These are phyloP conservation scores for Ormyrus pomaceus DNA, from an alignment of 2,888 invertebrate species.

Conservation along the genomic window DNA sequence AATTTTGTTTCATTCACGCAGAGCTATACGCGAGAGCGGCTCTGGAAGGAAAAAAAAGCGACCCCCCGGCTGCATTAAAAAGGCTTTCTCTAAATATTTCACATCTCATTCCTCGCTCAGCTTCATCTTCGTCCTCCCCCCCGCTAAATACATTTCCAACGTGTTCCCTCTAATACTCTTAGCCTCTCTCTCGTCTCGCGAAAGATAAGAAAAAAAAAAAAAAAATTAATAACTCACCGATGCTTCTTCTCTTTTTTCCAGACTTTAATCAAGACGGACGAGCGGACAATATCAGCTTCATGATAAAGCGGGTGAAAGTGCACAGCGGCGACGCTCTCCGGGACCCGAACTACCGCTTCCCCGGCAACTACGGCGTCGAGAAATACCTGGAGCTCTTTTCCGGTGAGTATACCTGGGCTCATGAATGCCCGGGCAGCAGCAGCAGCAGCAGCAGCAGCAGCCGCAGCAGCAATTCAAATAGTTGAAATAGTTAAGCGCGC, in stretches of 20 bases:
- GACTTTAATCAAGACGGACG: slow-evolving; percentile 92
- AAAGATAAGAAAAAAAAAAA: too few species aligned
- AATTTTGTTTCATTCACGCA: too few species aligned
- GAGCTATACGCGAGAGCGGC: too few species aligned
- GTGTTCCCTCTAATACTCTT: too few species aligned
- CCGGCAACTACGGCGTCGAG: slow-evolving; percentile 97
- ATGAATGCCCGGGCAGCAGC: slow-evolving; percentile 31
- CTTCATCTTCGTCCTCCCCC: too few species aligned
- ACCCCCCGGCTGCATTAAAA: too few species aligned
- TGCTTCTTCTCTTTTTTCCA: slow-evolving; percentile 43
- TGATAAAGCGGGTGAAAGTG: slow-evolving; percentile 97
- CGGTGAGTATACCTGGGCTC: slow-evolving; percentile 78
- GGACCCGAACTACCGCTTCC: slow-evolving; percentile 92
- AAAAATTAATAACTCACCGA: too few species aligned
- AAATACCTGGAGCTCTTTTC: slow-evolving; percentile 99
- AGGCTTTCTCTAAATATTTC: too few species aligned
- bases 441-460: neutral
- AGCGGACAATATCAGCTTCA: slow-evolving; percentile 94
- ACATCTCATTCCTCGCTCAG: too few species aligned
- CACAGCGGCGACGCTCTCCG: slow-evolving; percentile 91
- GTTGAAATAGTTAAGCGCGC: slow-evolving; percentile 56
- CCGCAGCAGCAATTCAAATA: slow-evolving; percentile 58
- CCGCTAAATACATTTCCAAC: too few species aligned
- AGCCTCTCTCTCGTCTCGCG: too few species aligned
- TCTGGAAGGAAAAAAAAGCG: too few species aligned